These are phyloP conservation scores for Homarus gammarus DNA, from an alignment of 2,888 invertebrate species.

Conservation along the genomic window DNA sequence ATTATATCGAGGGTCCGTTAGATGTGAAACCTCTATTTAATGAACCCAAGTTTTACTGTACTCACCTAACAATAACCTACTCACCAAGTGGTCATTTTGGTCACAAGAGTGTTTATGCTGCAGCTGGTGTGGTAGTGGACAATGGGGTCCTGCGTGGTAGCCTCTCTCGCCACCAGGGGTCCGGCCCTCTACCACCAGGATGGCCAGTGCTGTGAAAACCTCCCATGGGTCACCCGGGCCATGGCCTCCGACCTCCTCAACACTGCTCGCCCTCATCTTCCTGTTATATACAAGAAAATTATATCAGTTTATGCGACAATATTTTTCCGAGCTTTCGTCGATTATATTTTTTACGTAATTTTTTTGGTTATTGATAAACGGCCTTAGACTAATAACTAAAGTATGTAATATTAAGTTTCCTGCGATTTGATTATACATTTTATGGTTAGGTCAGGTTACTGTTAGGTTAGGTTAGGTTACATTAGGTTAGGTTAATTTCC, in stretches of 20 bases:
- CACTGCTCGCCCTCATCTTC: constrained; percentile 71
- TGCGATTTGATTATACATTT: too few relatives aligned
- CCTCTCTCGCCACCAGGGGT: constrained; percentile 80
- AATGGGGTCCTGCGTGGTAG: constrained; percentile 76
- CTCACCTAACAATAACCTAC: too few relatives aligned
- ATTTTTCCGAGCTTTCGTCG: too few relatives aligned
- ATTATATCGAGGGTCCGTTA: too few relatives aligned
- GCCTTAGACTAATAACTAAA: neutral
- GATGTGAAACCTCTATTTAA: too few relatives aligned
- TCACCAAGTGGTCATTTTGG: constrained; percentile 77
- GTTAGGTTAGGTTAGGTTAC: too few relatives aligned
- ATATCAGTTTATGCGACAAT: neutral
- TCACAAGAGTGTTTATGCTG: constrained; percentile 78
- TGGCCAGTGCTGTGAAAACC: constrained; percentile 82
- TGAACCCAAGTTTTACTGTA: too few relatives aligned
- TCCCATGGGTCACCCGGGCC: constrained; percentile 80
- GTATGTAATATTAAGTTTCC: too few relatives aligned
- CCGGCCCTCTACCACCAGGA: constrained; percentile 84
- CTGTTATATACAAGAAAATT: neutral
- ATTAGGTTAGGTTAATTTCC: too few relatives aligned
- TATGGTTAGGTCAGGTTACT: too few relatives aligned
- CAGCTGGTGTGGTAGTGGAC: constrained; percentile 72
- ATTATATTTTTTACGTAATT: too few relatives aligned
- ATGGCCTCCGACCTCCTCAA: constrained; percentile 69
- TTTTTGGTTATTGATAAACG: too few relatives aligned